Evolutionary conservation across 2,113 vertebrate genomes (phyloP), one percentile per base, ranked within the genome.

Genomic region (Bambusicola thoracicus): DNA sequence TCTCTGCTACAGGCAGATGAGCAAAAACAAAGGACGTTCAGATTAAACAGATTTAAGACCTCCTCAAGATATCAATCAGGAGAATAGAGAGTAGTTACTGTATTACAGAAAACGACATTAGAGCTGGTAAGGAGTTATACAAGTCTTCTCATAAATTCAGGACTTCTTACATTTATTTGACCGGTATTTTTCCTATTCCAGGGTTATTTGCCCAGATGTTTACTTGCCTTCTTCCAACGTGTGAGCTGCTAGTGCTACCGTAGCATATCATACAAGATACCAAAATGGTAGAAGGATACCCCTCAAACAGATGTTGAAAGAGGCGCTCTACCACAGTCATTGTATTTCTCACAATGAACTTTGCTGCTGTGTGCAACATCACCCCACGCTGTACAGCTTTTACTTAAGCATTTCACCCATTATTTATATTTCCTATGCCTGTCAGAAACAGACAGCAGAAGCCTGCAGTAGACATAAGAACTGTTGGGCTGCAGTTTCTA

Each of bases 11-110:
- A 62, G 38, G 24, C 25, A 85, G 32, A 75, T 77, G n/a, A 85
- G 40, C 49, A 94, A 86, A 84, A 95, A 77, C 62, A 76, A 82
- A 80, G 34, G 59, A 91, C 43, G 49, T 0, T 21, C 27, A 65
- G 43, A 89, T 62, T 84, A 85, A 91, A 55, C 9, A 85, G 80
- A 90, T 49, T 81, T 76, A 89, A 87, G 44, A 90, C 24, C 17
- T 84, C 40, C 44, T 70, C 62, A 87, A 69, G n/a, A 49, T 63
- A 69, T 8, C 22, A 20, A 85, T 43, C 44, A 62, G 11, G 32
- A 51, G 41, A 94, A 93, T 46, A 72, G 83, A 77, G 30, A 87
- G 73, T 44, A 84, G 29, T 29, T 63, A 46, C 53, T 55, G 4
- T 66, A 48, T 46, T 55, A 66, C 0, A 69, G 24, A 61, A 92